Conservation (phyloP, 2,888 invertebrate genomes). For the Empis stercorea region DNA sequence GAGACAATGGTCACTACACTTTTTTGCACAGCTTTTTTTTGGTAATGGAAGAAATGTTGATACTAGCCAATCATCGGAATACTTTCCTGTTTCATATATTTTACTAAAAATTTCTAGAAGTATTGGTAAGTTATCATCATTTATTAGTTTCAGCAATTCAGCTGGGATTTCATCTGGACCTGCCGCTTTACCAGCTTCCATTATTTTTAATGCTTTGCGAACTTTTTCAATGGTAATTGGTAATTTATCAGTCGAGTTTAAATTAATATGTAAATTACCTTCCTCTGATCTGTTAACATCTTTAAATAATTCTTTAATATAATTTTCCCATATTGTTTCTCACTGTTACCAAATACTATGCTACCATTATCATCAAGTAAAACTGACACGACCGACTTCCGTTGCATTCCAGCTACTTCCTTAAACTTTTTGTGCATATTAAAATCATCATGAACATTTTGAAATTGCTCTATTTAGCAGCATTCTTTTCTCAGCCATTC, state of each 20-base stretch:
- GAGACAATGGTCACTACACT: too few species aligned
- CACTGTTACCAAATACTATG: too few species aligned
- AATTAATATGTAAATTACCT: not conserved
- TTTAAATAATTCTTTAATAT: not conserved
- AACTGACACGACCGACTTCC: too few species aligned
- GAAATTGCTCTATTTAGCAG: not conserved
- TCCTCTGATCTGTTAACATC: not conserved
- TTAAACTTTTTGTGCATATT: not conserved
- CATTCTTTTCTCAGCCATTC: too few species aligned
- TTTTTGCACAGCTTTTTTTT: too few species aligned
- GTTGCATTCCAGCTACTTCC: not conserved
- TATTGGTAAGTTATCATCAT: not conserved
- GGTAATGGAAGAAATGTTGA: constrained; percentile 1
- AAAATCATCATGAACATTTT: not conserved
- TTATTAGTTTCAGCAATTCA: not conserved
- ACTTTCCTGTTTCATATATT: not conserved
- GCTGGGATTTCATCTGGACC: not conserved
- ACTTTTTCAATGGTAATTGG: not conserved
- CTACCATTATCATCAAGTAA: too few species aligned
- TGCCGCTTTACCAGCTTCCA: not conserved
- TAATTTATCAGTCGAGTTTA: not conserved
- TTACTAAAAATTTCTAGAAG: not conserved
- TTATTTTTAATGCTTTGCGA: not conserved
- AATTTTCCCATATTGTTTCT: too few species aligned
- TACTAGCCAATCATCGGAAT: constrained; percentile 1